Evolutionary conservation across 2,113 vertebrate species (phyloP).

Genomic region (Chionodraco myersi): DNA sequence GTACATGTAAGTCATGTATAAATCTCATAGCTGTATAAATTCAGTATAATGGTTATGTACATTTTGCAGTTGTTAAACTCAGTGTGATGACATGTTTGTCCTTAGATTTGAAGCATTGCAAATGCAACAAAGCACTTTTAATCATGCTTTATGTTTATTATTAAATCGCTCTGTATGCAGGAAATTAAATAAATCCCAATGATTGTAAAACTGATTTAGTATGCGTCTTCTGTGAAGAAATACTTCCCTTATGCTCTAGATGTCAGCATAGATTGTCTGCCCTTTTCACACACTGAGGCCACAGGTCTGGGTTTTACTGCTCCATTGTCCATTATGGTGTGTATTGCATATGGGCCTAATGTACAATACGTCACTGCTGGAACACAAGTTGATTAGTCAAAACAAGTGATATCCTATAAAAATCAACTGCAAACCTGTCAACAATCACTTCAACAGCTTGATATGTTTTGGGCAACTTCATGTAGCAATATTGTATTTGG

Average conservation of each 20-base stretch:
- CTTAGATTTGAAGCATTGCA: conserved; percentile 20
- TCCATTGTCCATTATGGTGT: background rate
- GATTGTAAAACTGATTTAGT: background rate
- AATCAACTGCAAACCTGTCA: background rate
- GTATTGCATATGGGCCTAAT: background rate
- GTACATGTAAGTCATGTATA: no score
- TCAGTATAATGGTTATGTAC: background rate
- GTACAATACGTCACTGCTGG: background rate
- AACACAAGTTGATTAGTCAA: background rate
- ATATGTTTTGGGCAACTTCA: background rate
- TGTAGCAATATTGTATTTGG: background rate
- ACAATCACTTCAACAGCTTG: background rate
- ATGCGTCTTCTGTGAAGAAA: conserved; percentile 20
- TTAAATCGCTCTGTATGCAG: conserved; percentile 9
- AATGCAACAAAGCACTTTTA: conserved; percentile 48
- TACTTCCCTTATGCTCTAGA: conserved; percentile 64
- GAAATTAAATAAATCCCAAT: conserved; percentile 40
- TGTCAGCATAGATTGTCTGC: conserved; percentile 60
- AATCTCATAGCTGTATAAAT: background rate
- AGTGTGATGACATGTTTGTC: background rate
- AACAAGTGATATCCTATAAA: background rate
- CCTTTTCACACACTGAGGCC: background rate
- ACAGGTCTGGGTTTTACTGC: background rate
- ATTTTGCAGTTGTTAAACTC: conserved; percentile 6
- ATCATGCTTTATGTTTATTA: conserved; percentile 22